Evolutionary conservation across 2,797 vertebrate species (phyloP).

Genomic region (Ara ararauna): DNA sequence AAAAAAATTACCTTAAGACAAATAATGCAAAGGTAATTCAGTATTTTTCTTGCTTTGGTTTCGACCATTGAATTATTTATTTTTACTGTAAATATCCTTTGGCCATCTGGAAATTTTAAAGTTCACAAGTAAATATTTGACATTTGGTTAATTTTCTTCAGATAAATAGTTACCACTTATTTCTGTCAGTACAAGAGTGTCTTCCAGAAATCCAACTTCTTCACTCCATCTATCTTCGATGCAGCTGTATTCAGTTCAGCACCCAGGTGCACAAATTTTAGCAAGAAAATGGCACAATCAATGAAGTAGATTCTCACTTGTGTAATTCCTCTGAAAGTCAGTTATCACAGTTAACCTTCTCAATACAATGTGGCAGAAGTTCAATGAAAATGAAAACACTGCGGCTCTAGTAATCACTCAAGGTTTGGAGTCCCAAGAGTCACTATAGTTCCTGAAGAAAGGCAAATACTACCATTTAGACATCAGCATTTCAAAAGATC

Average conservation of each 20-base stretch:
- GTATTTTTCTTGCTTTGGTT: not conserved
- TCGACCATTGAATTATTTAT: not conserved
- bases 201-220: not conserved
- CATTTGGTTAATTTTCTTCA: not conserved
- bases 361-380: slow-evolving; percentile 2
- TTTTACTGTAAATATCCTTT: not conserved
- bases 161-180: not conserved
- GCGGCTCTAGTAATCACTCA: slow-evolving; percentile 2
- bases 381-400: slow-evolving; percentile 47
- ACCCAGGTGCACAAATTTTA: not conserved
- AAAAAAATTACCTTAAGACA: not conserved
- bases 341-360: slow-evolving; percentile 49
- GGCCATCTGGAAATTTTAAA: not conserved
- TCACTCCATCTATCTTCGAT: not conserved
- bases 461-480: not conserved
- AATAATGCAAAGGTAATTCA: not conserved
- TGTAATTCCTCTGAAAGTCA: not conserved
- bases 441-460: slow-evolving; percentile 2
- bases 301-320: not conserved
- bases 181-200: not conserved
- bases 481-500: slow-evolving; percentile 1
- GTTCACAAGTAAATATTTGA: not conserved
- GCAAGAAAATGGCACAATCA: not conserved
- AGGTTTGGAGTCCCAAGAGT: not conserved
- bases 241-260: not conserved